Evolutionary conservation across 2,797 vertebrate genomes (phyloP), one percentile per base, ranked within the genome.

Genomic region (Synaphobranchus kaupii): DNA sequence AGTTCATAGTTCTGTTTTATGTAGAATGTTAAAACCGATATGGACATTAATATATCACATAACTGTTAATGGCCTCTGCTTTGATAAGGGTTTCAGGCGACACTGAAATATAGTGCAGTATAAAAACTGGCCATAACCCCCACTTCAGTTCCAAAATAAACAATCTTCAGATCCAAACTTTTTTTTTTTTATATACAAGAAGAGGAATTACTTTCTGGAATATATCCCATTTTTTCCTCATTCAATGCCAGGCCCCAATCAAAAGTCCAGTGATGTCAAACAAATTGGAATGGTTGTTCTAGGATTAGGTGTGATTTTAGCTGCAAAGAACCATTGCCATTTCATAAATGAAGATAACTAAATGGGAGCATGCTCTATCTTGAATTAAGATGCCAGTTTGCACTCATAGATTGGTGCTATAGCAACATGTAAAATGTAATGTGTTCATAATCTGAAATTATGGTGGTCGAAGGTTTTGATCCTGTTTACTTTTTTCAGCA

Each of bases 401-500:
- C 78, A 10, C 25, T 10, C 22, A 48, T 22, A 48, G 0, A 25
- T 81, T 47, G 20, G 73, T 76, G 71, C 71, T 76, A 76, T 73
- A 20, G 84, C 50, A 66, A 56, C 47, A 52, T n/a, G 63, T 60
- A 47, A 6, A 34, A 54, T 50, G 20, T 85, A 58, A 34, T 68
- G 34, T 71, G 60, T 31, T 76, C 34, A 50, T 50, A 8, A 50
- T 48, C 22, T 8, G 17, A 50, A 48, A 81, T 31, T 48, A 50
- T 81, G 78, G 9, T 50, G 47, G 25, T 81, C 4, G 9, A 50
- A 81, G 78, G 20, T n/a, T 22, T 48, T 81, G 20, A 48, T n/a
- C 78, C 31, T 85, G 34, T 73, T 60, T 89, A 71, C 90, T 87
- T 63, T 63, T 71, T 1, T 88, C 87, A 89, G 2, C 93, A 99